phyloP scores from a whole-genome alignment of 2,797 vertebrate genomes.

The Aulostomus chinensis region DNA sequence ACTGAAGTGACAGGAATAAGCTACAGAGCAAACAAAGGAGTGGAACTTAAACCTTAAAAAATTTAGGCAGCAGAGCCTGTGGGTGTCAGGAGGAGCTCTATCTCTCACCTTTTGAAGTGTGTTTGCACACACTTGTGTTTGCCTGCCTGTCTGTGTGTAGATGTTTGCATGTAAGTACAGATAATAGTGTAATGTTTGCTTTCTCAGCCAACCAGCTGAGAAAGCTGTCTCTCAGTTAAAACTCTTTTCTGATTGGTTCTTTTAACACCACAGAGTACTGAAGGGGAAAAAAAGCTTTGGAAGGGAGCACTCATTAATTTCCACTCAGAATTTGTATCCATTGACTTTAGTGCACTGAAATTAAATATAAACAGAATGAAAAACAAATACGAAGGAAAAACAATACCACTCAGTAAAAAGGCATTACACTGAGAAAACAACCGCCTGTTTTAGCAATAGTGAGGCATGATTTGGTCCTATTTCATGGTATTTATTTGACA shows the following conservation, averaged over 20 bases:
- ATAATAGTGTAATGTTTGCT: constrained; percentile 63
- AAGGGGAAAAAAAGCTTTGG: constrained; percentile 58
- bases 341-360: constrained; percentile 21
- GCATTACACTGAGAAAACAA: too few relatives aligned
- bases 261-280: constrained; percentile 39
- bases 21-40: constrained; percentile 77
- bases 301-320: constrained; percentile 44
- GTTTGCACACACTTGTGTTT: constrained; percentile 57
- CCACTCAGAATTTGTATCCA: constrained; percentile 39
- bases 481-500: too few relatives aligned
- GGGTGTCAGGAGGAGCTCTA: constrained; percentile 43
- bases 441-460: too few relatives aligned
- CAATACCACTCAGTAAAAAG: too few relatives aligned
- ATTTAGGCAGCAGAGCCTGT: constrained; percentile 22
- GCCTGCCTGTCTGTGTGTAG: constrained; percentile 49
- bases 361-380: too few relatives aligned
- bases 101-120: constrained; percentile 61
- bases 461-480: too few relatives aligned
- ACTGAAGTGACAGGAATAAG: constrained; percentile 56
- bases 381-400: too few relatives aligned
- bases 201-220: constrained; percentile 46
- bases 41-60: constrained; percentile 50
- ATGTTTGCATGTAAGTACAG: constrained; percentile 52
- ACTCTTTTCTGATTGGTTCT: constrained; percentile 36
- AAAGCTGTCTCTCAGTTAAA: constrained; percentile 66